Evolutionary conservation across 1,140 invertebrate genomes (phyloP).

Genomic region (Drosophila saltans): DNA sequence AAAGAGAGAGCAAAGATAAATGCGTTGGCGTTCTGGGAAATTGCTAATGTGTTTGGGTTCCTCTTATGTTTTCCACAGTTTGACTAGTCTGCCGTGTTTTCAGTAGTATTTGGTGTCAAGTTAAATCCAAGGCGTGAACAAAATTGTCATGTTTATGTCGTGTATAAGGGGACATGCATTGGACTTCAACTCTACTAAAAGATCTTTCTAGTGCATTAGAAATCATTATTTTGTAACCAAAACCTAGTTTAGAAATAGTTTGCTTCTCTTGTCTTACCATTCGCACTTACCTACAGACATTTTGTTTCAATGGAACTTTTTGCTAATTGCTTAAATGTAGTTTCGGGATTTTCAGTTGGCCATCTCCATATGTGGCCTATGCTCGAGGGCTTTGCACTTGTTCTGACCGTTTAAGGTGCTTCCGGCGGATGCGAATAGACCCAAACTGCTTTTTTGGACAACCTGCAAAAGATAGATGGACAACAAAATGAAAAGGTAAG

Average conservation of each 20-base stretch:
- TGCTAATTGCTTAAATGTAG: slow-evolving; percentile 20
- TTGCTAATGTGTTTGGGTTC: slow-evolving; percentile 59
- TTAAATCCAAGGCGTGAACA: slow-evolving; percentile 62
- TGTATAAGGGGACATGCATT: slow-evolving; percentile 41
- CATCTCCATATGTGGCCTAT: slow-evolving; percentile 38
- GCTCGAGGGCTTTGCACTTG: slow-evolving; percentile 68
- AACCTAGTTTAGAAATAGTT: too few relatives aligned
- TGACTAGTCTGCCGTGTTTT: slow-evolving; percentile 36
- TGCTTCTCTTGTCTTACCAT: slow-evolving; percentile 8
- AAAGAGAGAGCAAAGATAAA: slow-evolving; percentile 52
- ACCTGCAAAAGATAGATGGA: slow-evolving; percentile 63
- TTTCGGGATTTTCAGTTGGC: background rate
- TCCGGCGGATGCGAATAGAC: slow-evolving; percentile 70
- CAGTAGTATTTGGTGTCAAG: slow-evolving; percentile 63
- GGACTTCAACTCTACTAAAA: too few relatives aligned
- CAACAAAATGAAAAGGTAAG: slow-evolving; percentile 44
- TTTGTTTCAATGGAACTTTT: slow-evolving; percentile 8
- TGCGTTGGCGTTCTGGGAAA: slow-evolving; percentile 80
- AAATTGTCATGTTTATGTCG: slow-evolving; percentile 70
- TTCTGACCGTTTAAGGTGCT: slow-evolving; percentile 68
- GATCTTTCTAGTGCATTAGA: too few relatives aligned
- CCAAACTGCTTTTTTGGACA: slow-evolving; percentile 63
- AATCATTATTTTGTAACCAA: too few relatives aligned
- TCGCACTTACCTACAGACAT: slow-evolving; percentile 68
- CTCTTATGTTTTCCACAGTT: slow-evolving; percentile 46